Conservation (phyloP, 2,797 vertebrate species). For the Avahi laniger region DNA sequence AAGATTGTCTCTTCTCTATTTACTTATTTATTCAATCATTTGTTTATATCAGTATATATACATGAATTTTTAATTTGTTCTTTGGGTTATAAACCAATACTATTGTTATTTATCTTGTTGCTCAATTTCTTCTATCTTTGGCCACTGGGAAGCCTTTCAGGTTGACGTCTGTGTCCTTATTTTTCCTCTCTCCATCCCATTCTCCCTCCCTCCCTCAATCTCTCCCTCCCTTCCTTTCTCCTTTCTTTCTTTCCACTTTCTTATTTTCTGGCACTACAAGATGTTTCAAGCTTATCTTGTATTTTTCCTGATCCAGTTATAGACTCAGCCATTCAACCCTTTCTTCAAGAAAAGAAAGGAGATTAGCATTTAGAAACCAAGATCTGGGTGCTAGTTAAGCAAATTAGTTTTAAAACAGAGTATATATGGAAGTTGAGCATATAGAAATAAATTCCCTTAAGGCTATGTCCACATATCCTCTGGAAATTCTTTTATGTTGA, state of each 20-base stretch:
- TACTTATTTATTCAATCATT: background rate
- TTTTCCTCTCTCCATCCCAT: background rate
- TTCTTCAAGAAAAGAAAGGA: too few relatives aligned
- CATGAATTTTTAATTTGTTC: background rate
- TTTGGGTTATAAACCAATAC: background rate
- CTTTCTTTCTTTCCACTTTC: background rate
- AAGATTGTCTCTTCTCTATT: background rate
- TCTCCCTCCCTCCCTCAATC: background rate
- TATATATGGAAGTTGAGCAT: background rate
- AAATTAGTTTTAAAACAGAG: constrained; percentile 35
- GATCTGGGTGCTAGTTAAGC: background rate
- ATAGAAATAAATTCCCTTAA: background rate
- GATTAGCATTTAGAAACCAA: constrained; percentile 40
- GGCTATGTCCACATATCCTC: background rate
- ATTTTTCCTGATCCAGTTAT: background rate
- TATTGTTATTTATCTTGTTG: background rate
- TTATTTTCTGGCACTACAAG: background rate
- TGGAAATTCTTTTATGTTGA: background rate
- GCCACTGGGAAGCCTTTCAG: background rate
- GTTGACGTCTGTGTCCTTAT: background rate
- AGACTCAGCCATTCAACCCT: background rate
- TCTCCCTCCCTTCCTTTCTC: too few relatives aligned
- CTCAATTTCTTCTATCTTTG: background rate
- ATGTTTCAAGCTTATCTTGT: background rate
- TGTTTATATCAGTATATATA: background rate